Percentiles rank a stretch among this genome's conserved stretches.
phyloP scores from a whole-genome alignment of 2,888 invertebrate species.

The Drosophila meridionalis region DNA sequence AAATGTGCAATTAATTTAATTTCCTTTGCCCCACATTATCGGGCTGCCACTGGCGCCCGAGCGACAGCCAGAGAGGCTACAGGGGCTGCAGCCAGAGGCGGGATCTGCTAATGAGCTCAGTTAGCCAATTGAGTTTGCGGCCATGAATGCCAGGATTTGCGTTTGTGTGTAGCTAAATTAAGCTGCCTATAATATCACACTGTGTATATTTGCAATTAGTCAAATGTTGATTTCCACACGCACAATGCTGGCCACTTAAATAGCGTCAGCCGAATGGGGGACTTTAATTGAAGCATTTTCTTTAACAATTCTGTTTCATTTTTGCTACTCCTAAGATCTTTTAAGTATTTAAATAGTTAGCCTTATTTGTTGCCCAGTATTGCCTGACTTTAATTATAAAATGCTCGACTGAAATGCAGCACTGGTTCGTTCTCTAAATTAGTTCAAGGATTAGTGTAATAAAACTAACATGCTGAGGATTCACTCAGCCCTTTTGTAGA shows the following conservation, averaged over 20 bases:
- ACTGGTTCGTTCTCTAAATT: conserved; percentile 61
- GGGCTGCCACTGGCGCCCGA: conserved; percentile 38
- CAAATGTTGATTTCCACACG: conserved; percentile 63
- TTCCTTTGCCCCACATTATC: conserved; percentile 71
- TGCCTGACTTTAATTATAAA: conserved; percentile 51
- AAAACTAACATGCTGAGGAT: conserved; percentile 78
- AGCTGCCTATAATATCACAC: conserved; percentile 60
- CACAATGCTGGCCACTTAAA: conserved; percentile 34
- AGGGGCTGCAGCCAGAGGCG: neutral
- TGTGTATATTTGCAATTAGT: conserved; percentile 67
- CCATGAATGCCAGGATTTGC: conserved; percentile 37
- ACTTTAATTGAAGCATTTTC: neutral
- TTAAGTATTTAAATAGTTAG: neutral
- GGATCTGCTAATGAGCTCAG: conserved; percentile 74
- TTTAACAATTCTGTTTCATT: neutral
- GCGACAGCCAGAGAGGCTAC: neutral
- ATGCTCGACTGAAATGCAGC: conserved; percentile 42
- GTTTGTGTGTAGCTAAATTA: conserved; percentile 53
- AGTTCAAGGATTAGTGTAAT: conserved; percentile 81
- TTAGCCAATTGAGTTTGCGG: conserved; percentile 76
- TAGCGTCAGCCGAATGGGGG: conserved; percentile 6
- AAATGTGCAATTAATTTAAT: conserved; percentile 82
- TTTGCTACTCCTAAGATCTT: neutral
- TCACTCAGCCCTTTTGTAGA: conserved; percentile 67
- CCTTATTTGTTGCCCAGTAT: conserved; percentile 8